phyloP scores from a whole-genome alignment of 2,888 invertebrate genomes.

The Syrphus vitripennis region DNA sequence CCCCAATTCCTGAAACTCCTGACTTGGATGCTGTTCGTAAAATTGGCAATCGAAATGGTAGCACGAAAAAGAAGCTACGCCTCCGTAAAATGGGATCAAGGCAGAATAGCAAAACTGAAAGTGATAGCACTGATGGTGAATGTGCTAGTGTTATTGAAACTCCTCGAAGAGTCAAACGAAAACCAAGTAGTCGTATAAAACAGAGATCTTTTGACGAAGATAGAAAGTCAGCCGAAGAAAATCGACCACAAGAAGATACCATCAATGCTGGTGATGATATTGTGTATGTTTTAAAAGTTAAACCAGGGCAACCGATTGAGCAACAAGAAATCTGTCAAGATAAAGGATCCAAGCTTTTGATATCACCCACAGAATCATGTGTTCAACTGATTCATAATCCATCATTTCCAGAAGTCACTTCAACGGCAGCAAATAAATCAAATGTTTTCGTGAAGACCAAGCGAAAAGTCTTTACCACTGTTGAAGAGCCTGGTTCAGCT shows the following conservation, averaged over 20 bases:
- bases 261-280: slow-evolving; percentile 77
- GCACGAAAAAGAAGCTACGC: slow-evolving; percentile 78
- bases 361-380: slow-evolving; percentile 73
- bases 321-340: slow-evolving; percentile 69
- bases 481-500: slow-evolving; percentile 80
- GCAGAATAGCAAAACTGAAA: slow-evolving; percentile 81
- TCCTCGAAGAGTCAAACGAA: slow-evolving; percentile 79
- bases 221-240: slow-evolving; percentile 72
- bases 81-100: slow-evolving; percentile 80
- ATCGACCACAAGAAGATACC: slow-evolving; percentile 67
- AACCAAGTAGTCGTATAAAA: slow-evolving; percentile 78
- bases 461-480: slow-evolving; percentile 89
- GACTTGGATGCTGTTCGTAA: slow-evolving; percentile 21
- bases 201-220: slow-evolving; percentile 79
- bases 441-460: slow-evolving; percentile 91
- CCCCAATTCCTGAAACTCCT: slow-evolving; percentile 75
- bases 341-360: slow-evolving; percentile 60
- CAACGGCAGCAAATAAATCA: slow-evolving; percentile 75
- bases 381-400: slow-evolving; percentile 72
- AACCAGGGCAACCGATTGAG: slow-evolving; percentile 78
- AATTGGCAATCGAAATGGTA: slow-evolving; percentile 67
- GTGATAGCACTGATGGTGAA: slow-evolving; percentile 80
- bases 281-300: slow-evolving; percentile 79
- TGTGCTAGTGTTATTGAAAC: slow-evolving; percentile 77
- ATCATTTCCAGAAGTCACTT: slow-evolving; percentile 33